Evolutionary conservation across 2,888 invertebrate species (phyloP), one percentile per base, ranked within the genome.

Genomic region (Phaonia tiefii): DNA sequence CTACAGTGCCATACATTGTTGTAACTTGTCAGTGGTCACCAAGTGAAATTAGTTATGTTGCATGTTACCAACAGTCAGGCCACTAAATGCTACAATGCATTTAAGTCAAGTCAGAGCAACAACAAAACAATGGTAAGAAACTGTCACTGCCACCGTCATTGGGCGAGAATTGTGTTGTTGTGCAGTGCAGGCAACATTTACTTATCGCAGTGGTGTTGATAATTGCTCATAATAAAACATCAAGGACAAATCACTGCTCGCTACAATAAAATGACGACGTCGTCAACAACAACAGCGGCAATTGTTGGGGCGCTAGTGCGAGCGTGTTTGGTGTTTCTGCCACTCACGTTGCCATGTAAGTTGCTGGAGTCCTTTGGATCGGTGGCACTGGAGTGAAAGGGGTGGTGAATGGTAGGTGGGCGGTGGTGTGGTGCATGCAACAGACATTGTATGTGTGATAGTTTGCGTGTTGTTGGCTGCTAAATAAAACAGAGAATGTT

Each of bases 201-300:
- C 66, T 74, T 74, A 46, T 74, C 74, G 74, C 66, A 1, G 3
- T 66, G 74, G 74, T 74, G 74, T 74, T 74, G 74, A 74, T 74
- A 74, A 73, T 65, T 65, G 73, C 42, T 73, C 71, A 60, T 71
- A 71, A 72, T 63, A 72, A 72, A 72, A 60, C 72, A 60, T 63
- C 66, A 74, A 66, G 74, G 74, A 66, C 74, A 74, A 74, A 66
- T 74, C 74, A 73, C 42, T 56, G 65, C 54, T 65, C 65, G n/a
- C 54, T 54, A 65, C 63, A 73, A 65, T 66, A 66, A 51, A 63
- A 54, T 17, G 37, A 60, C 49, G 31, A 49, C 26, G 63, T 20
- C 63, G 22, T 39, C 42, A 42, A 63, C 20, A 20, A 37, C 63
- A 39, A 13, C 13, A 39, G 5, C 39, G 22, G 58, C 58, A n/a